Evolutionary conservation across 2,113 vertebrate genomes (phyloP).

Genomic region (Orthochromis indermauri): DNA sequence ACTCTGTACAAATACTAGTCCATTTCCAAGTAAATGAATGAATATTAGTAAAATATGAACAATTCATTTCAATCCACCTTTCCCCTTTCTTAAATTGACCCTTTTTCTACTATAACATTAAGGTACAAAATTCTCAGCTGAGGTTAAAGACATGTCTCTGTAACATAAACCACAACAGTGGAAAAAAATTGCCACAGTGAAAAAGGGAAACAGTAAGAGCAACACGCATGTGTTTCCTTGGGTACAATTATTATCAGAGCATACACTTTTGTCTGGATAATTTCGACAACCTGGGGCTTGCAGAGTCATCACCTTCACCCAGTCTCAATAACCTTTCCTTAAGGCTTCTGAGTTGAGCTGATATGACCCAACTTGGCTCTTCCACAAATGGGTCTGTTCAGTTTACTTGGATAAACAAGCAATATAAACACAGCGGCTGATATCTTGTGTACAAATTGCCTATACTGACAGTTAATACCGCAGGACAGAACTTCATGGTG

Average conservation of each 20-base stretch:
- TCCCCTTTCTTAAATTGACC: not conserved
- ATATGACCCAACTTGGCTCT: not conserved
- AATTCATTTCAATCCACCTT: not conserved
- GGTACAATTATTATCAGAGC: not conserved
- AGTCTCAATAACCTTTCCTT: constrained; percentile 31
- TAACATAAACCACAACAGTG: not conserved
- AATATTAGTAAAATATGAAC: not conserved
- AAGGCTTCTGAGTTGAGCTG: constrained; percentile 4
- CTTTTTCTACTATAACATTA: not conserved
- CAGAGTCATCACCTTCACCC: not conserved
- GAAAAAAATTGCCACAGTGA: not conserved
- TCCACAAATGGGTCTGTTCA: not conserved
- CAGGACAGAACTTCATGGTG: not conserved
- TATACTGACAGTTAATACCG: not conserved
- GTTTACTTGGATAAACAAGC: not conserved
- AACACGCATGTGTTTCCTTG: not conserved
- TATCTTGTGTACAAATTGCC: not conserved
- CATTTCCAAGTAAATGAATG: not conserved
- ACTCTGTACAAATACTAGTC: not conserved
- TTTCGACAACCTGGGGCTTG: constrained; percentile 2
- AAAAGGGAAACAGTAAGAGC: not conserved
- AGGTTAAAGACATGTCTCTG: not conserved
- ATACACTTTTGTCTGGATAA: not conserved
- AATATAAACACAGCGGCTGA: not conserved
- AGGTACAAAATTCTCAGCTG: not conserved